phyloP scores from a whole-genome alignment of 1,140 invertebrate species.

The Lerema accius region DNA sequence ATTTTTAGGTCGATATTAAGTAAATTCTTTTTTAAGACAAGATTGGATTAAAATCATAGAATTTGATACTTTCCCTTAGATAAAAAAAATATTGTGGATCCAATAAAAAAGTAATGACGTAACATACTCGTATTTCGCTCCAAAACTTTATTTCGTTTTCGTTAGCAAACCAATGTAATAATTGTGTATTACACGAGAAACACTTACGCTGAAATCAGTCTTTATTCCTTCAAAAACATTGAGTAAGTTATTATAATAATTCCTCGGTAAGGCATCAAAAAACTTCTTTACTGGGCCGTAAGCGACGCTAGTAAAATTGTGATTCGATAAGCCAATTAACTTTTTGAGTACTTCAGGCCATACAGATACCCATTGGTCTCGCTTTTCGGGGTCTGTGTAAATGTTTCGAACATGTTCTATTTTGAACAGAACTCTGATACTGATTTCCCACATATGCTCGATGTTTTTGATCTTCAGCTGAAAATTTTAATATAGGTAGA shows the following conservation, averaged over 20 bases:
- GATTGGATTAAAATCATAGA: too few species aligned
- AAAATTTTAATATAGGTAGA: too few species aligned
- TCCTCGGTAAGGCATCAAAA: conserved; percentile 78
- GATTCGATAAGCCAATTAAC: conserved; percentile 83
- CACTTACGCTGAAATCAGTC: conserved; percentile 83
- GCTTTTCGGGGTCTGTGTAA: conserved; percentile 83
- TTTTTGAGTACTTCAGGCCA: conserved; percentile 83
- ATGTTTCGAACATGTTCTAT: conserved; percentile 84
- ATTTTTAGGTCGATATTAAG: too few species aligned
- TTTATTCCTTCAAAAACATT: conserved; percentile 83
- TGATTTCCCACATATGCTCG: conserved; percentile 84
- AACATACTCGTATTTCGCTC: too few species aligned
- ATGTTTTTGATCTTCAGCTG: conserved; percentile 84
- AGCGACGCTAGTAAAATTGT: conserved; percentile 81
- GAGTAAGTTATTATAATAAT: conserved; percentile 76
- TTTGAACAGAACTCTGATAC: conserved; percentile 82
- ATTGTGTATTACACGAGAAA: conserved; percentile 6
- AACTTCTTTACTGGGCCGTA: conserved; percentile 84
- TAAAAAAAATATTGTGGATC: neutral
- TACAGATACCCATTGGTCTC: conserved; percentile 83
- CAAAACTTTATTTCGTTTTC: too few species aligned
- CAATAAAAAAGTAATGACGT: too few species aligned
- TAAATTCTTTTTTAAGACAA: too few species aligned
- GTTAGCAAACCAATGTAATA: too few species aligned
- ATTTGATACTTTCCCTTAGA: neutral